Conservation (phyloP, 1,140 invertebrate species). For the Formica exsecta region DNA sequence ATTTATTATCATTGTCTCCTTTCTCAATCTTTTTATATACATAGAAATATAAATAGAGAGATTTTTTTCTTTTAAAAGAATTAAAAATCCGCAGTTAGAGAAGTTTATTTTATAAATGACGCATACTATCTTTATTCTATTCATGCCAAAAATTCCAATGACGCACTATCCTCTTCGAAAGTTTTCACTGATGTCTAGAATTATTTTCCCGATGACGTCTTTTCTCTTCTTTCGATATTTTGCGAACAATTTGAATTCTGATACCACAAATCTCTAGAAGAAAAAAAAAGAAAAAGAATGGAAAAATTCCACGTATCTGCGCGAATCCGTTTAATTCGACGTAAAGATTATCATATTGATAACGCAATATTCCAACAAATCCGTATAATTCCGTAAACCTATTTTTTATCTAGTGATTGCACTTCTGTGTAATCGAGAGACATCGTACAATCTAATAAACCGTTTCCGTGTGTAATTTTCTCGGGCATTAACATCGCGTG, state of each 20-base stretch:
- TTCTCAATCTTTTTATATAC: neutral
- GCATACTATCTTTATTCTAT: neutral
- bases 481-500: constrained; percentile 12
- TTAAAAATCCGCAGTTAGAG: neutral
- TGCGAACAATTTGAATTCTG: neutral
- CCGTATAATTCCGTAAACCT: neutral
- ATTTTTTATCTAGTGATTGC: neutral
- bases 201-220: neutral
- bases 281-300: neutral
- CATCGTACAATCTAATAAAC: neutral
- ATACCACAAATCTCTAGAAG: neutral
- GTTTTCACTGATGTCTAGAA: neutral
- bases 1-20: neutral
- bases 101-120: neutral
- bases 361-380: neutral
- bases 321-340: neutral
- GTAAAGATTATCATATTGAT: neutral
- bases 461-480: neutral
- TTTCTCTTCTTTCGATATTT: constrained; percentile 1
- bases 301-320: neutral
- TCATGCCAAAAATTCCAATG: neutral
- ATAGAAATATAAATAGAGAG: neutral
- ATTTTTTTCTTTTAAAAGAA: neutral
- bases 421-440: neutral
- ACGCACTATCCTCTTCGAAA: neutral